A percentile compares a stretch with the other conserved stretches of the same genome.
phyloP scores from a whole-genome alignment of 1,140 invertebrate species.

The Pseudoatta argentina region DNA sequence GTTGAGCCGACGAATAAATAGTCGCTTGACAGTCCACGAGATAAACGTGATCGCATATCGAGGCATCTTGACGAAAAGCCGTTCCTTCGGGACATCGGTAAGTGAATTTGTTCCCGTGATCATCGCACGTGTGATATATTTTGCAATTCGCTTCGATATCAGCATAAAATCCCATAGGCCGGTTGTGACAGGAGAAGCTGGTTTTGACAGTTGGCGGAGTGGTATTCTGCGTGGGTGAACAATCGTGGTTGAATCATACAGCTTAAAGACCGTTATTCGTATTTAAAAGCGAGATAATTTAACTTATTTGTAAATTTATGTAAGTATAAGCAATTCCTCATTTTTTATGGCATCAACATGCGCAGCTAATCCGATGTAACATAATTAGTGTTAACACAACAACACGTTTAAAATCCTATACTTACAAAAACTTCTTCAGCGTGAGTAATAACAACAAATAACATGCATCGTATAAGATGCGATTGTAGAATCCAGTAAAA shows the following conservation, averaged over 20 bases:
- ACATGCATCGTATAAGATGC: slow-evolving; percentile 6
- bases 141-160: slow-evolving; percentile 85
- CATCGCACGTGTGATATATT: slow-evolving; percentile 86
- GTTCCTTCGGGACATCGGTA: slow-evolving; percentile 86
- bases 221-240: slow-evolving; percentile 28
- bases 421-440: slow-evolving; percentile 54
- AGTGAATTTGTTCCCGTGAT: slow-evolving; percentile 85
- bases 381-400: background rate
- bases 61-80: slow-evolving; percentile 86
- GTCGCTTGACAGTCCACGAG: slow-evolving; percentile 84
- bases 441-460: background rate
- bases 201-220: slow-evolving; percentile 48
- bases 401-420: background rate
- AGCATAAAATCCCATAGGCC: slow-evolving; percentile 86
- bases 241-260: background rate
- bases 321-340: background rate
- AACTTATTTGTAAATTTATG: background rate
- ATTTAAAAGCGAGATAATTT: background rate
- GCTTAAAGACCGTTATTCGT: background rate
- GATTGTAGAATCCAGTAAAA: background rate
- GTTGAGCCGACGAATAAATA: background rate
- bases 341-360: background rate
- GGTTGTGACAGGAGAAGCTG: slow-evolving; percentile 82
- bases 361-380: background rate
- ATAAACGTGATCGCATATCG: slow-evolving; percentile 87